Evolutionary conservation across 2,797 vertebrate species (phyloP).

Genomic region (Discoglossus pictus): DNA sequence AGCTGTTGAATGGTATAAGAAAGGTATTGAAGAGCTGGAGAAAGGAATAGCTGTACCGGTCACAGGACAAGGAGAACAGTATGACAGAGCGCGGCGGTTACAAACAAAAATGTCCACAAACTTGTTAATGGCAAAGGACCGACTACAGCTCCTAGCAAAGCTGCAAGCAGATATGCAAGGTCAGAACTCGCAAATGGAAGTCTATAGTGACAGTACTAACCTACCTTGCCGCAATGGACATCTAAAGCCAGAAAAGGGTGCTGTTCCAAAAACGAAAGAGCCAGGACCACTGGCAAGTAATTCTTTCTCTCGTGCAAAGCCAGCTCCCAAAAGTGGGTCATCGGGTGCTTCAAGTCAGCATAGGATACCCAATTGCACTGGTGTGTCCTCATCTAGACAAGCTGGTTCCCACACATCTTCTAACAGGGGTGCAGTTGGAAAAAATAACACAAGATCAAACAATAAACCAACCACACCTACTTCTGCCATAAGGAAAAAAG

Average conservation of each 20-base stretch:
- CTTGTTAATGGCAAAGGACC: slow-evolving; percentile 91
- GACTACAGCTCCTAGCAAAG: slow-evolving; percentile 85
- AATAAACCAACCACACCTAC: slow-evolving; percentile 77
- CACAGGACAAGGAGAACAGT: slow-evolving; percentile 86
- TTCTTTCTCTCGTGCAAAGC: slow-evolving; percentile 74
- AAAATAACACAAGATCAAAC: slow-evolving; percentile 70
- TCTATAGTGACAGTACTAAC: slow-evolving; percentile 78
- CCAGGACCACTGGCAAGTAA: slow-evolving; percentile 70
- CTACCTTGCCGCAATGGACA: slow-evolving; percentile 78
- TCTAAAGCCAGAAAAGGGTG: slow-evolving; percentile 82
- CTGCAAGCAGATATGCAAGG: slow-evolving; percentile 79
- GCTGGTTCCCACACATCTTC: slow-evolving; percentile 62
- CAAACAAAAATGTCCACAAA: slow-evolving; percentile 93
- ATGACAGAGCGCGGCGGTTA: slow-evolving; percentile 85
- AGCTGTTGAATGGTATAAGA: slow-evolving; percentile 94
- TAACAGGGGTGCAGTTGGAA: slow-evolving; percentile 71
- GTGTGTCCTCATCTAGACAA: slow-evolving; percentile 72
- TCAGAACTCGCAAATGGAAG: slow-evolving; percentile 76
- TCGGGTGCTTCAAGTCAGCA: slow-evolving; percentile 70
- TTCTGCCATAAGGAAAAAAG: slow-evolving; percentile 77
- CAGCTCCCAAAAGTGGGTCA: slow-evolving; percentile 67
- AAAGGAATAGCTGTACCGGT: slow-evolving; percentile 87
- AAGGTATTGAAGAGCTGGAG: slow-evolving; percentile 89
- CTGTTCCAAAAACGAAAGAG: slow-evolving; percentile 81
- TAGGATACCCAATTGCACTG: slow-evolving; percentile 72